Evolutionary conservation across 2,113 vertebrate species (phyloP).

Genomic region (Stomatorhinus ivindoensis): DNA sequence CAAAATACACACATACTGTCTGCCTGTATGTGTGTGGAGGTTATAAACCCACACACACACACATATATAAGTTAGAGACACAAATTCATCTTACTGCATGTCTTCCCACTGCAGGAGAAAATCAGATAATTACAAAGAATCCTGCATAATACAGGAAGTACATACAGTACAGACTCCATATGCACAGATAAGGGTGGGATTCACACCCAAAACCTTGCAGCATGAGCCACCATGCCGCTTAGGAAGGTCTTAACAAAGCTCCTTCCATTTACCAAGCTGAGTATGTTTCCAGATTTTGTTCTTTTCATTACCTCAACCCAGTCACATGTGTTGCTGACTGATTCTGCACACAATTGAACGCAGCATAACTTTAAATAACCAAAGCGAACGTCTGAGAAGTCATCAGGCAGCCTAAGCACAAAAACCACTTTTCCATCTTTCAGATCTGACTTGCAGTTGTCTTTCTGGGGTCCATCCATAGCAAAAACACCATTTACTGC

Average conservation of each 20-base stretch:
- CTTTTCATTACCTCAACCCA: neutral
- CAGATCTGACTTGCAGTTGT: neutral
- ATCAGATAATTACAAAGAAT: neutral
- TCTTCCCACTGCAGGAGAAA: neutral
- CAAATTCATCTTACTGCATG: neutral
- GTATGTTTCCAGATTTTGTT: neutral
- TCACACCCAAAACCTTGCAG: neutral
- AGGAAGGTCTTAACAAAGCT: neutral
- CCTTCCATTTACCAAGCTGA: neutral
- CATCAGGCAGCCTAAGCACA: neutral
- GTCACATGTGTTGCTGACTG: neutral
- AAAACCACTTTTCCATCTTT: neutral
- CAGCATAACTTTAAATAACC: neutral
- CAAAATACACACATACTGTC: neutral
- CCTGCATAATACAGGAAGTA: neutral
- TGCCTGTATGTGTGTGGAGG: neutral
- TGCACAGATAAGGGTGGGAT: neutral
- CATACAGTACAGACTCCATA: neutral
- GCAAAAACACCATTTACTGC: neutral
- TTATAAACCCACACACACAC: neutral
- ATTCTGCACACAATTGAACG: neutral
- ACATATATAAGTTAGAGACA: neutral
- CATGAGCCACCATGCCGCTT: neutral
- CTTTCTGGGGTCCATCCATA: neutral
- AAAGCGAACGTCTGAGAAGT: neutral